phyloP scores from a whole-genome alignment of 37 sponge, comb jelly and placozoan genomes.

The Hexactinellida sp. region DNA sequence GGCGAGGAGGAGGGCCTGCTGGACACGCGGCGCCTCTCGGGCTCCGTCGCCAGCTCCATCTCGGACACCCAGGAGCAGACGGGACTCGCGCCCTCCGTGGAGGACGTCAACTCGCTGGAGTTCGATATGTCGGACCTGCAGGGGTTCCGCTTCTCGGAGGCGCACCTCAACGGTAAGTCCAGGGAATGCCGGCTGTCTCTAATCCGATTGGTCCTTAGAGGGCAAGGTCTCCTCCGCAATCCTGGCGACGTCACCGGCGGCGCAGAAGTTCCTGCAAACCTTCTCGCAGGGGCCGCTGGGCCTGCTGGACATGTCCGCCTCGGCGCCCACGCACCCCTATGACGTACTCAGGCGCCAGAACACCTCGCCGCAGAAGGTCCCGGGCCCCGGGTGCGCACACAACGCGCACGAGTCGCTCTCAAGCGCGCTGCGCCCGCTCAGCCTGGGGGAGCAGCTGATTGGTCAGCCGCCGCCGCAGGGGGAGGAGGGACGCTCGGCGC shows the following conservation, averaged over 20 bases:
- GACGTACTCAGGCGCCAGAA: not conserved
- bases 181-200: not conserved
- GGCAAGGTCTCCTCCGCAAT: not conserved
- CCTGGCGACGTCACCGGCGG: constrained; percentile 30
- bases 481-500: not conserved
- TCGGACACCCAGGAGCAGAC: not conserved
- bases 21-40: not conserved
- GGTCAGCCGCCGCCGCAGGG: not conserved
- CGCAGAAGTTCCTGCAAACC: constrained; percentile 58
- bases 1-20: not conserved
- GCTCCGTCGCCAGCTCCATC: not conserved
- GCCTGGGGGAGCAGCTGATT: not conserved
- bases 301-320: not conserved
- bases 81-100: not conserved
- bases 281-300: constrained; percentile 22
- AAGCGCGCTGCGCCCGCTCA: not conserved
- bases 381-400: not conserved
- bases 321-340: not conserved
- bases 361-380: not conserved
- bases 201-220: not conserved
- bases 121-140: not conserved
- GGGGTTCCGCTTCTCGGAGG: not conserved
- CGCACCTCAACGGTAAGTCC: not conserved
- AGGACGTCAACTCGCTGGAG: not conserved
- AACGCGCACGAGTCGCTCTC: not conserved